phyloP scores from a whole-genome alignment of 2,797 vertebrate genomes.

The Melanotaenia trifasciata region DNA sequence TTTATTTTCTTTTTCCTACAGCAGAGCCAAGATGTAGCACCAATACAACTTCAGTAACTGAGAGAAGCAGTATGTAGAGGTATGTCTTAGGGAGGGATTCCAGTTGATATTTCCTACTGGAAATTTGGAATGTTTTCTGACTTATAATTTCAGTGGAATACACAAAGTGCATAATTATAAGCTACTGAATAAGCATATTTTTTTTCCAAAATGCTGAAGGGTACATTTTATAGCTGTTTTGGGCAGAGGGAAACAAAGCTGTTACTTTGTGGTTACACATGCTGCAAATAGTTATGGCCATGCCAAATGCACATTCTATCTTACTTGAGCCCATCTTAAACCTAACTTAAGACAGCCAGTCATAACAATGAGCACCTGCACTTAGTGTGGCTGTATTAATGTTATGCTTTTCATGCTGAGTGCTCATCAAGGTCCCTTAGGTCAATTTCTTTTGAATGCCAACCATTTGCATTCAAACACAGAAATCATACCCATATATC shows the following conservation, averaged over 20 bases:
- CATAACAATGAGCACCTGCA: constrained; percentile 59
- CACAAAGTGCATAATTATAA: background rate
- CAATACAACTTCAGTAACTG: background rate
- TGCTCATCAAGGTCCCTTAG: constrained; percentile 67
- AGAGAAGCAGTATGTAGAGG: no score
- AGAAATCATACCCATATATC: constrained; percentile 53
- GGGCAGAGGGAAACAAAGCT: constrained; percentile 7
- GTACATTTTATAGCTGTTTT: constrained; percentile 27
- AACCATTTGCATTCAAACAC: constrained; percentile 59
- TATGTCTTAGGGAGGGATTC: no score
- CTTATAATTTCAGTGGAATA: no score
- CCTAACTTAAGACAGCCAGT: constrained; percentile 19
- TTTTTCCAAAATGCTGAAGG: constrained; percentile 11
- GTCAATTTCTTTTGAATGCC: constrained; percentile 68
- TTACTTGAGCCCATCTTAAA: constrained; percentile 18
- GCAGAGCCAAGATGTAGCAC: background rate
- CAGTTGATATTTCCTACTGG: no score
- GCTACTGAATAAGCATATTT: background rate
- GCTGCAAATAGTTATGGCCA: background rate
- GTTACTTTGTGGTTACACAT: constrained; percentile 32
- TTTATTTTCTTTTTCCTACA: no score
- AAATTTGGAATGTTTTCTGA: no score
- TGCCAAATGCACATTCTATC: constrained; percentile 12
- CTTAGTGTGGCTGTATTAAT: constrained; percentile 61
- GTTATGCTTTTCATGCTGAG: constrained; percentile 59